Evolutionary conservation across 2,113 vertebrate species (phyloP).

Genomic region (Athene noctua): DNA sequence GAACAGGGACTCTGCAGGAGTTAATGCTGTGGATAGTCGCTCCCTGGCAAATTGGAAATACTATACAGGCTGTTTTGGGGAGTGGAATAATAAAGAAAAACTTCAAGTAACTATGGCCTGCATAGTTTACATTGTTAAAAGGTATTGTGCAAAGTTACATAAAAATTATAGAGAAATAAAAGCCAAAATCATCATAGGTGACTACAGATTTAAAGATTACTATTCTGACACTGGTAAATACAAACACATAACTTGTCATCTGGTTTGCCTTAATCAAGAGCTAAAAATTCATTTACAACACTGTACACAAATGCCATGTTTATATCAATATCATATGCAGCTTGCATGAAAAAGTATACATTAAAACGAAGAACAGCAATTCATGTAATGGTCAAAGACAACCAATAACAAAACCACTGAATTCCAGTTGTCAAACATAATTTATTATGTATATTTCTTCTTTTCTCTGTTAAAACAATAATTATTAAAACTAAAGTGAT

Average conservation of each 20-base stretch:
- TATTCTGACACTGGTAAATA: conserved; percentile 39
- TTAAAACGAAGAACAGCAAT: conserved; percentile 91
- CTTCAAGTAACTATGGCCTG: neutral
- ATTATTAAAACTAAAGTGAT: conserved; percentile 87
- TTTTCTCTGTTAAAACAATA: conserved; percentile 81
- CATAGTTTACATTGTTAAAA: neutral
- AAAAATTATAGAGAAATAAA: neutral
- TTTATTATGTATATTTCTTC: conserved; percentile 89
- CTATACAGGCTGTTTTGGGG: neutral
- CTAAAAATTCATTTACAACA: conserved; percentile 82
- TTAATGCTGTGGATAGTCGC: neutral
- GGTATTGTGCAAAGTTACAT: neutral
- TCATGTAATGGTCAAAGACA: conserved; percentile 92
- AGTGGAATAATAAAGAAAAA: neutral
- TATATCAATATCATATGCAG: conserved; percentile 74
- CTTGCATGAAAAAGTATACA: conserved; percentile 77
- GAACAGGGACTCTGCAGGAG: neutral
- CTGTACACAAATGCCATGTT: conserved; percentile 74
- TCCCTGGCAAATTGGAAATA: neutral
- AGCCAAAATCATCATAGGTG: conserved; percentile 2
- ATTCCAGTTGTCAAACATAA: conserved; percentile 97
- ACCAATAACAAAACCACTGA: conserved; percentile 89
- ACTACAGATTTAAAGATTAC: neutral
- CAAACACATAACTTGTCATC: conserved; percentile 71
- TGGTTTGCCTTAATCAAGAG: conserved; percentile 87